These are phyloP conservation scores for Megalopta genalis DNA, from an alignment of 1,140 invertebrate species.

Conservation along the genomic window DNA sequence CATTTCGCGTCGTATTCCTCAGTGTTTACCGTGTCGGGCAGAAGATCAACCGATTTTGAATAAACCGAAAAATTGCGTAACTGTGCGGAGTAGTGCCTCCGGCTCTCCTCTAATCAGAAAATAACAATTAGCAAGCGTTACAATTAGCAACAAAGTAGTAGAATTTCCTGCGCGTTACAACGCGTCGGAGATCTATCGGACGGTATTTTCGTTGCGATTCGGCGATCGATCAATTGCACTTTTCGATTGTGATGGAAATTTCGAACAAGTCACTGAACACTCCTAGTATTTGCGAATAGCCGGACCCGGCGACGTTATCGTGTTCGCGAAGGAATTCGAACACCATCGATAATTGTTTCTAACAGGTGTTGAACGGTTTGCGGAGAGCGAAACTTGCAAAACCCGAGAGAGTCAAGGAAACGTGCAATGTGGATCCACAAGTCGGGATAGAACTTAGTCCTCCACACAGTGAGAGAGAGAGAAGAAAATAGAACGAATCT, in stretches of 20 bases:
- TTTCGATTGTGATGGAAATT: neutral
- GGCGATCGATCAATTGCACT: neutral
- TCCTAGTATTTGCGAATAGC: neutral
- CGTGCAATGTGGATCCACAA: conserved; percentile 28
- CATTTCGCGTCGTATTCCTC: neutral
- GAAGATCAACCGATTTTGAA: neutral
- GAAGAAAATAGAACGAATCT: conserved; percentile 72
- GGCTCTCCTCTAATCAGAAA: neutral
- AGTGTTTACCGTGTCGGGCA: neutral
- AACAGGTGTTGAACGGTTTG: neutral
- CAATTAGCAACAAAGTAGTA: no score
- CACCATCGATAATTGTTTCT: neutral
- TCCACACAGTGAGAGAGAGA: conserved; percentile 20
- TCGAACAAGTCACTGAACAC: conserved; percentile 15
- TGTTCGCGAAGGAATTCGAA: neutral
- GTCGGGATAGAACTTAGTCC: conserved; percentile 49
- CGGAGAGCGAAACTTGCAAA: neutral
- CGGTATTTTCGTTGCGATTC: neutral
- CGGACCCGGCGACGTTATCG: neutral
- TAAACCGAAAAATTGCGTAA: neutral
- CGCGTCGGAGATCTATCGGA: neutral
- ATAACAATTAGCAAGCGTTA: no score
- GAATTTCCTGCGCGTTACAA: no score
- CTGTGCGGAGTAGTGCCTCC: neutral
- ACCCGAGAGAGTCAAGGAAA: conserved; percentile 14